Evolutionary conservation across 2,797 vertebrate species (phyloP).

Genomic region (Onychomys leucogaster): DNA sequence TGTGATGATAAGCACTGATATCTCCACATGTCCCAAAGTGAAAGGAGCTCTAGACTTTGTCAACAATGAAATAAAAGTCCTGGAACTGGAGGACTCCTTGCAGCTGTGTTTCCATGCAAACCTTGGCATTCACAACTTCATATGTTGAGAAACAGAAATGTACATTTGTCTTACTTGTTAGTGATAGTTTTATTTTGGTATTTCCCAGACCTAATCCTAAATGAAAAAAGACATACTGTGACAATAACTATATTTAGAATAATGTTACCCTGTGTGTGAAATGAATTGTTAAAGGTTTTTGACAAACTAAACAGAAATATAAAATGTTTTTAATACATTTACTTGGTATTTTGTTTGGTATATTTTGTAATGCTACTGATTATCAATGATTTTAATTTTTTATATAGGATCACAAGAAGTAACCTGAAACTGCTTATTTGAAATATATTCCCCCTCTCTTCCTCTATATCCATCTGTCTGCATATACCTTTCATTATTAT

Average conservation of each 20-base stretch:
- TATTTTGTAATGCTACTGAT: neutral
- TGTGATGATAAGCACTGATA: neutral
- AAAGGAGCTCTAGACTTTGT: neutral
- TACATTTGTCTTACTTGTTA: neutral
- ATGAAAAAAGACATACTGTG: neutral
- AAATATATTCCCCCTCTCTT: neutral
- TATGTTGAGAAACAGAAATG: neutral
- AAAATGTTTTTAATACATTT: neutral
- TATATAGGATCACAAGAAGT: neutral
- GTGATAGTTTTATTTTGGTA: neutral
- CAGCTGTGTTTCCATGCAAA: neutral
- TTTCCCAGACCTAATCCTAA: neutral
- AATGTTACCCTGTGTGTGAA: neutral
- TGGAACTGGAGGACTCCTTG: neutral
- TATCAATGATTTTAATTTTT: neutral
- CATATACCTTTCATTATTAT: neutral
- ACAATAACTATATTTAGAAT: neutral
- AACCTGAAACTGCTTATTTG: neutral
- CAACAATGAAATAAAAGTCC: neutral
- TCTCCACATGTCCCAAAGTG: rapidly evolving
- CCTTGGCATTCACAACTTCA: rapidly evolving
- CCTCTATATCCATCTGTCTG: neutral
- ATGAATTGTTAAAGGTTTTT: neutral
- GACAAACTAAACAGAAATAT: neutral
- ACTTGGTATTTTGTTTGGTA: neutral